Evolutionary conservation across 2,113 vertebrate species (phyloP), one percentile per base, ranked within the genome.

Genomic region (Nerophis lumbriciformis): DNA sequence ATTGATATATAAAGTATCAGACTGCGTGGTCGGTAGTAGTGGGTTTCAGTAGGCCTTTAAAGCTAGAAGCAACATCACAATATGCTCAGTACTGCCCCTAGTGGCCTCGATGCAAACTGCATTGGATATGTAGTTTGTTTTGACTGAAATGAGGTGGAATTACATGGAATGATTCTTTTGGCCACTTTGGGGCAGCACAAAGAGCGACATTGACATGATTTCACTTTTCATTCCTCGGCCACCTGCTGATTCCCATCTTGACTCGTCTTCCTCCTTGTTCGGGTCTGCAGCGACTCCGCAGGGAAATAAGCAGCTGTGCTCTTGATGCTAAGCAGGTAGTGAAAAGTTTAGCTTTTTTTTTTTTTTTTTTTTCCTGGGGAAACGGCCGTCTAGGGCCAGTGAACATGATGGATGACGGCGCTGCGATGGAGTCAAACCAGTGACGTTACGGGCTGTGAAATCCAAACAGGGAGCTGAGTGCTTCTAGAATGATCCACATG

Each of bases 221-320:
- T 45, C 5, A 4, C 42, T 45, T 51, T 47, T 61, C 19, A 48
- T n/a, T 2, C 14, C 2, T 6, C 42, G 53, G 6, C 13, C 28
- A 15, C 39, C 54, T 47, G 12, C 1, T 2, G 14, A 35, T 36
- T n/a, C 21, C 5, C 0, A 48, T 5, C 51, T 59, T 53, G 12
- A 10, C 5, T 21, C 11, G 2, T 45, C 44, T 38, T 6, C 1
- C 45, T 57, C 48, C 65, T 19, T 1, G n/a, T 37, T 65, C 63
- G 48, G 49, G 62, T 69, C 58, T 45, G 42, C 53, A 61, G 58
- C 58, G 15, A n/a, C 58, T 48, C 58, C 45, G n/a, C 4, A 11
- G 58, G 58, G 58, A 37, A 48, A 37, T 10, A 60, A 49, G 45
- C 58, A 48, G 58, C 28, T 60, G 16, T 36, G 57, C 44, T 59